Evolutionary conservation across 35 echinoderm and acorn worm species (phyloP).

Genomic region (Heliocidaris erythrogramma): DNA sequence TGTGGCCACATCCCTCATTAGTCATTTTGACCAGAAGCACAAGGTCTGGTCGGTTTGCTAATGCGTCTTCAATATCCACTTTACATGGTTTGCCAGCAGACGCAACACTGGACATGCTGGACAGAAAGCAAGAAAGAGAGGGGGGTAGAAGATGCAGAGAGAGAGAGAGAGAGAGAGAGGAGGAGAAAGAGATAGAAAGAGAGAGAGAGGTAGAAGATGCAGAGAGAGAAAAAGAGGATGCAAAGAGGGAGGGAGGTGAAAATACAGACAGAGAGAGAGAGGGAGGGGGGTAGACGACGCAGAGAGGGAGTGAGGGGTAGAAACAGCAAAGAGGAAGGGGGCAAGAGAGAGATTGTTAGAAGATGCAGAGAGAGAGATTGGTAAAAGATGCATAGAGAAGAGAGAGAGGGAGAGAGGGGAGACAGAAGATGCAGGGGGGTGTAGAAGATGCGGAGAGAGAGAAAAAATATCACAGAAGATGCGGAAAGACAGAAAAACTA

Average conservation of each 20-base stretch:
- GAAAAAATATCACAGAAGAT: too few relatives aligned
- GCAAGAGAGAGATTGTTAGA: background rate
- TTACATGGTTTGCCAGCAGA: background rate
- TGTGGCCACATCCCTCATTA: background rate
- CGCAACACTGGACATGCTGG: too few relatives aligned
- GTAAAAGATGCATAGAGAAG: background rate
- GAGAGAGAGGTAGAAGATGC: background rate
- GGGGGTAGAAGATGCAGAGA: too few relatives aligned
- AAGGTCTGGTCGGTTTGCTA: background rate
- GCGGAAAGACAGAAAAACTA: background rate
- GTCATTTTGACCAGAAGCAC: background rate
- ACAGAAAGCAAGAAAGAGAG: too few relatives aligned
- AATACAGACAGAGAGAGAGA: background rate
- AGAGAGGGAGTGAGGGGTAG: too few relatives aligned
- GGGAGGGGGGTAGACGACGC: too few relatives aligned
- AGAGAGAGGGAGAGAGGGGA: too few relatives aligned
- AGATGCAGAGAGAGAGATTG: background rate
- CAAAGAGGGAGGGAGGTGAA: background rate
- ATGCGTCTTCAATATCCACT: background rate
- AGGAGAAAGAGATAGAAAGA: background rate
- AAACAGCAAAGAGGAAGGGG: too few relatives aligned
- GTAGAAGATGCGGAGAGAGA: background rate
- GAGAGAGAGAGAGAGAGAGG: background rate
- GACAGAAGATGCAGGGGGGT: too few relatives aligned
- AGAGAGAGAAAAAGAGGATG: background rate